A percentile compares a stretch with the other conserved stretches of the same genome.
Evolutionary conservation across 2,888 invertebrate genomes (phyloP).

Genomic region (Choristoneura rosaceana): DNA sequence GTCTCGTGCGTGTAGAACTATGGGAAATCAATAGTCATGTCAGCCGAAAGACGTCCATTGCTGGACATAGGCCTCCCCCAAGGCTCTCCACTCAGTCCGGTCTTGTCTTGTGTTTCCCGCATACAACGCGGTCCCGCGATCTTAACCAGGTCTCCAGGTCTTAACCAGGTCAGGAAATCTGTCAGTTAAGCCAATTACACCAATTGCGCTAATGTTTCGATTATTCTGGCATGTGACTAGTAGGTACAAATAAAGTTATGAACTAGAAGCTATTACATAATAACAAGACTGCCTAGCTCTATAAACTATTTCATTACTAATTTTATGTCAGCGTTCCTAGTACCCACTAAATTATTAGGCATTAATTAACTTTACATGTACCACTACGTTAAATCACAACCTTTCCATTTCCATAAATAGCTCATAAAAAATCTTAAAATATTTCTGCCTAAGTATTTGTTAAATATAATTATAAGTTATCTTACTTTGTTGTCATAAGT

Average conservation of each 20-base stretch:
- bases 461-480: not conserved
- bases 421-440: not conserved
- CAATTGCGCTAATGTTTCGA: slow-evolving; percentile 16
- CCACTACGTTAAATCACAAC: not conserved
- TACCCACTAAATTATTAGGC: slow-evolving; percentile 15
- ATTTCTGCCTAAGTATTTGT: not conserved
- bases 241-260: not conserved
- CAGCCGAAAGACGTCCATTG: no score
- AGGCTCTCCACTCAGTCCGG: no score
- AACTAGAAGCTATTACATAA: not conserved
- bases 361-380: slow-evolving; percentile 21
- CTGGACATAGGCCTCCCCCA: no score
- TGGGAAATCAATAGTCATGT: slow-evolving; percentile 1
- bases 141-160: no score
- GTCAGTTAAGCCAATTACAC: not conserved
- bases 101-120: no score
- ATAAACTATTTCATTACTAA: slow-evolving; percentile 21
- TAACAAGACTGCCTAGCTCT: slow-evolving; percentile 1
- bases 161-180: no score
- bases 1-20: slow-evolving; percentile 15
- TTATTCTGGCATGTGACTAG: not conserved
- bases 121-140: no score
- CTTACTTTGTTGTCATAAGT: not conserved
- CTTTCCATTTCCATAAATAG: slow-evolving; percentile 21
- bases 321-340: slow-evolving; percentile 2